Base-by-base conservation (phyloP, 1,140 invertebrate species). In the Wiebesia pumilae region DNA sequence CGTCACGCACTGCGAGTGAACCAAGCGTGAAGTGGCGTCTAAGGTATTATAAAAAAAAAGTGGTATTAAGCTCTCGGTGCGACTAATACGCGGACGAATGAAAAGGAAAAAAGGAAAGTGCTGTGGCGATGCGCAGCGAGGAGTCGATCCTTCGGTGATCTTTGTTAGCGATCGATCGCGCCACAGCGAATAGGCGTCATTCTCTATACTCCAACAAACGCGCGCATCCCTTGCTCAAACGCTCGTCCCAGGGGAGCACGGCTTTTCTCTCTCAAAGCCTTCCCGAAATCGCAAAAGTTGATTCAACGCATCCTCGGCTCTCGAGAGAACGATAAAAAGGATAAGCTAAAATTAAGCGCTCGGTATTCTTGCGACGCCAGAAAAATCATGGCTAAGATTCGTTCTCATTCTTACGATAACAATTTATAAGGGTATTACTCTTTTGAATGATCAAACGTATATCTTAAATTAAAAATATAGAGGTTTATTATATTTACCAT, bases 271-370 rank as follows among this genome's bases (percentile, higher is more conserved):
- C 71, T n/a, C 71, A 0, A 27, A n/a, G 2, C 38, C 33, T 19
- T 75, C 21, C 71, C 21, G 6, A 75, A 75, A 75, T 75, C 71
- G 71, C 38, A 38, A 43, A 75, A 40, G 71, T 75, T n/a, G 69
- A n/a, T 75, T 40, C 71, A 12, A 69, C 65, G 65, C 40, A 38
- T 43, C 38, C 27, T 3, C 71, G 38, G 27, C 24, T 75, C 71
- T 75, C 71, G 9, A 0, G 24, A 75, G 71, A 43, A 38, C 71
- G 71, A 75, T 75, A 43, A 75, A 75, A 75, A 75, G 71, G 71
- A 75, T 75, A 75, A 75, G 71, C 71, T n/a, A 21, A 43, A 75
- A 75, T 71, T 71, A 71, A 71, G 33, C 33, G 7, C 35, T 16
- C 35, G 21, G 69, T 71, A 21, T 71, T 38, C 69, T 35, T 38